Base-by-base conservation (phyloP, 1,140 invertebrate genomes). In the Periplaneta americana region DNA sequence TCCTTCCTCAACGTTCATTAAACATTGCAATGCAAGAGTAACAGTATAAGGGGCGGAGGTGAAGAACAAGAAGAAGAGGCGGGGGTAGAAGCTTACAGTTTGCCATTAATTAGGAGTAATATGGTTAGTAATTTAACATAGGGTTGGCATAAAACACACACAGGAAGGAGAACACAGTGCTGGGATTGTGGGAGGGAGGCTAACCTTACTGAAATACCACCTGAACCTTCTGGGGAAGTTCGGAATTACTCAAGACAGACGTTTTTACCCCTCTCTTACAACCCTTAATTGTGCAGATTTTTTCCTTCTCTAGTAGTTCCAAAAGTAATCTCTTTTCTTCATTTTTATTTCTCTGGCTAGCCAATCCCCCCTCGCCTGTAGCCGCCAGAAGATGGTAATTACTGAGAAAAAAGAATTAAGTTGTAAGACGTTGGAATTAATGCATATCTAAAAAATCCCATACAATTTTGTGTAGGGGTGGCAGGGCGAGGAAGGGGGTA, bases 21-120 rank as follows among this genome's bases (percentile, higher is more conserved):
- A 66, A 66, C 48, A 66, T 66, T 66, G 48, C 48, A 66, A n/a
- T n/a, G n/a, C n/a, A n/a, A n/a, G n/a, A n/a, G n/a, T n/a, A n/a
- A 66, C 48, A 66, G 48, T 22, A n/a, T n/a, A 66, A 66, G 48
- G 48, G 48, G 48, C 28, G 48, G 28, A n/a, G 13, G 48, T 66
- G 48, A 66, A n/a, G 13, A 66, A n/a, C n/a, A n/a, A n/a, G n/a
- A n/a, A n/a, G n/a, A n/a, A n/a, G 48, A n/a, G 11, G 28, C 22
- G 48, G 48, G 39, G 48, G 48, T 66, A 66, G 48, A 66, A 66
- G 48, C 48, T 66, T 66, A 66, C 48, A 66, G 48, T 66, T 66
- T 82, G 74, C 81, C 81, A 82, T 82, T 82, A 82, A 82, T 82
- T 82, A 82, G 81, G 81, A 82, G 81, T 82, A 78, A 82, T 82